Evolutionary conservation across 2,888 invertebrate species (phyloP), one percentile per base, ranked within the genome.

Genomic region (Eristalinus aeneus): DNA sequence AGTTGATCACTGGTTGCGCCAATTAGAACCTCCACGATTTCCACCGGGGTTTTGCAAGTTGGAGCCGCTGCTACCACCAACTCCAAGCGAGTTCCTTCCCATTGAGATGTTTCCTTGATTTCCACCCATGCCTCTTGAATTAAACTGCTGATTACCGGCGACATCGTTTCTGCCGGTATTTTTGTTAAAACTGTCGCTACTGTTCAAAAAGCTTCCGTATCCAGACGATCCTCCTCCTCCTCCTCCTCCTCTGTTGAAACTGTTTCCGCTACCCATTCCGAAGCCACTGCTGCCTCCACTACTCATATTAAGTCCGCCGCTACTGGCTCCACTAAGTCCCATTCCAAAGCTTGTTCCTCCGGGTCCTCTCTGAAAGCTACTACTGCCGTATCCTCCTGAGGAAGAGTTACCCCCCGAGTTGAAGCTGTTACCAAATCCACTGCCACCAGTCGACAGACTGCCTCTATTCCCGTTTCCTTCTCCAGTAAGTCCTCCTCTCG

Each of bases 1-100:
- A 58, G 36, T 11, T n/a, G 20, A 12, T 68, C 68, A 85, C 53
- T 85, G 85, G 32, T 85, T 85, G 36, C 76, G 61, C 85, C 85
- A 85, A 58, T 73, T 85, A 0, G 85, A 85, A 22, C 80, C 80
- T 10, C 39, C 68, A 2, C 74, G 61, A 23, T 4, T 22, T 20
- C 9, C 16, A 9, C 67, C 46, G n/a, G 46, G 46, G 16, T n/a
- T 27, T 16, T 71, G 72, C 39, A 53, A 53, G 39, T 69, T 83
- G 64, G 56, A 56, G 12, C 56, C 68, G 10, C 22, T 12, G 0
- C 75, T 54, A n/a, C 34, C 53, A 3, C 65, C 22, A 6, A 23
- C 39, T n/a, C 69, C 60, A 23, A 58, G 23, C 36, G 22, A 6
- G 9, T 31, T 46, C 39, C 71, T 4, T n/a, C 69, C 69, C 69